phyloP scores from a whole-genome alignment of 2,888 invertebrate genomes.

The Pristionchus entomophagus region DNA sequence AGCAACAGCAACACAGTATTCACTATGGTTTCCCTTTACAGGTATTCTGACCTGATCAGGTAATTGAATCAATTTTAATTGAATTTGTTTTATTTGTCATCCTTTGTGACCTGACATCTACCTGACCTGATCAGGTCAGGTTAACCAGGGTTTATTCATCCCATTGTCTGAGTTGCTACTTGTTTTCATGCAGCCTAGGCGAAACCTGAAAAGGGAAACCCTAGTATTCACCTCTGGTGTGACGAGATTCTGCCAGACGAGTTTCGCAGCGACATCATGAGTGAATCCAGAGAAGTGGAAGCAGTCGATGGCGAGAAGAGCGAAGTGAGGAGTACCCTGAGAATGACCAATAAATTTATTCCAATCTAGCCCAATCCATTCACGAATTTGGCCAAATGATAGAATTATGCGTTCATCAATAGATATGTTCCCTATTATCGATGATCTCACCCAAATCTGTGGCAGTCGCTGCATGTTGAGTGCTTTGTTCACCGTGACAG shows the following conservation, averaged over 20 bases:
- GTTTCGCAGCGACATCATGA: constrained; percentile 61
- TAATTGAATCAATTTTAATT: too few relatives aligned
- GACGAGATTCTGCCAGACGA: constrained; percentile 59
- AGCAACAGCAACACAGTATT: too few relatives aligned
- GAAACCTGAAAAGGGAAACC: background rate
- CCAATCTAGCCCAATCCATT: constrained; percentile 52
- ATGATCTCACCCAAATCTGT: constrained; percentile 46
- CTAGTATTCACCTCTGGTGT: constrained; percentile 14
- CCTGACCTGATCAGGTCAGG: too few relatives aligned
- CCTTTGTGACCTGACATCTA: too few relatives aligned
- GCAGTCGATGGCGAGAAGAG: constrained; percentile 62
- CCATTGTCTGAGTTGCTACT: too few relatives aligned
- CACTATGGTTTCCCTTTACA: too few relatives aligned
- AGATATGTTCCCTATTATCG: too few relatives aligned
- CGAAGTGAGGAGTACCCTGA: constrained; percentile 54
- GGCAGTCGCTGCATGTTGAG: constrained; percentile 56
- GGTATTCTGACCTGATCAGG: too few relatives aligned
- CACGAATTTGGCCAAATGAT: too few relatives aligned
- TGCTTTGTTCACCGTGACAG: constrained; percentile 54
- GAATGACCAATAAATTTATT: constrained; percentile 23
- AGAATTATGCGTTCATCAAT: too few relatives aligned
- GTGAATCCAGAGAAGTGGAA: constrained; percentile 62
- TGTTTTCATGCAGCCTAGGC: background rate
- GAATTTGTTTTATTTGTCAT: too few relatives aligned
- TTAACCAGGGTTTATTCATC: too few relatives aligned